Base-by-base conservation (phyloP, 2,113 vertebrate genomes). In the Aldabrachelys gigantea region DNA sequence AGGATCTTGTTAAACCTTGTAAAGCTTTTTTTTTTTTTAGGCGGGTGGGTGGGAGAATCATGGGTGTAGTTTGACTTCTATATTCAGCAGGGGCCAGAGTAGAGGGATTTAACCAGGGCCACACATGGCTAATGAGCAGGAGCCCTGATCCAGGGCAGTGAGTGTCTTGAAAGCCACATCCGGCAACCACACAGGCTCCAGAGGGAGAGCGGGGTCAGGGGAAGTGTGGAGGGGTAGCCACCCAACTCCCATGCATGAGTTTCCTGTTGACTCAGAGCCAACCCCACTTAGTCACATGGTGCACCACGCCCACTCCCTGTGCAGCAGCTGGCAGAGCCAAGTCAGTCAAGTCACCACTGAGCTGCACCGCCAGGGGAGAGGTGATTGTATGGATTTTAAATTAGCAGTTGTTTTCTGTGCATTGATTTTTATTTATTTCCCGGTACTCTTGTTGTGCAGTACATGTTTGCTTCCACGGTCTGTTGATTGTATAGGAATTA, bases 21-120 rank as follows among this genome's bases (percentile, higher is more conserved):
- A 69, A n/a, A 69, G 35, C 8, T 14, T 69, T 10, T 19, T 47
- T 47, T 47, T 47, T 10, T 9, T 9, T 44, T 44, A 44, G 47
- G 47, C 2, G 1, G 47, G 47, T 9, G 8, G 47, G 8, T 3
- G 47, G 8, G 8, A 4, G 16, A 69, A n/a, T n/a, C 62, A n/a
- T n/a, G 14, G 31, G 62, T 35, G 16, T 17, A 65, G 31, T 65
- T 4, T 65, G 62, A 65, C 14, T 65, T 65, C 31, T 65, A 8
- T 35, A 65, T 19, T 31, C 16, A 29, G 53, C 7, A 2, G 6
- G 12, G 29, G 27, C 12, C 27, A 14, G 62, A 17, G 35, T n/a
- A n/a, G 35, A 8, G 35, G 31, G 35, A 69, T n/a, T 69, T 19
- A 69, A 69, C 62, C 8, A 69, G 62, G 35, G 17, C 35, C 62